Evolutionary conservation across 2,797 vertebrate species (phyloP), one percentile per base, ranked within the genome.

Genomic region (Acipenser transmontanus): DNA sequence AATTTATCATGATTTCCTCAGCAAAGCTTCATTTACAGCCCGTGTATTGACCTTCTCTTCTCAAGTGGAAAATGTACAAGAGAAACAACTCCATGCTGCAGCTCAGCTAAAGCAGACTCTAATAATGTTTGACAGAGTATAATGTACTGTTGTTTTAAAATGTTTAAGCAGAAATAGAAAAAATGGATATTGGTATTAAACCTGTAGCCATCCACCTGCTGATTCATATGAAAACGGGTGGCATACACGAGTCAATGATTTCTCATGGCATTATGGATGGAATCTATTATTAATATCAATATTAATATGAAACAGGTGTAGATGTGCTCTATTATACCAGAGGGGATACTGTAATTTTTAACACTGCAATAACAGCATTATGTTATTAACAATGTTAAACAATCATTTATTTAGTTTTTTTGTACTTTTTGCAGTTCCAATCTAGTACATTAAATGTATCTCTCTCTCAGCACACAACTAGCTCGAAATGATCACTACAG

Each of bases 31-130:
- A 68, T 51, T 61, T 75, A 59, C 66, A 74, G 66, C 64, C 73
- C n/a, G 7, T n/a, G 60, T 77, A 78, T 78, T 81, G 77, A 77
- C 78, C 74, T 69, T 66, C 61, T 76, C 75, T 72, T 66, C 62
- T 76, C 71, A 74, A 77, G 76, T 73, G 77, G 73, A 78, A 80
- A 73, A 76, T 70, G 71, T 73, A 75, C 71, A 76, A 75, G 71
- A 71, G 68, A 79, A 79, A 76, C 76, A 69, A 74, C 73, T 77
- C 71, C 70, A 69, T 66, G 62, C 66, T 61, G 50, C 59, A 75
- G 62, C 64, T 56, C 8, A 69, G 66, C 67, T 71, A 66, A 71
- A 69, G 66, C 57, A 70, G 70, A 68, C 64, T 49, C 63, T 74
- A 78, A 79, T 70, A 64, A 70, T 73, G 72, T 75, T 74, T 72